These are phyloP conservation scores for Latheticus oryzae DNA, from an alignment of 2,888 invertebrate genomes.

Conservation along the genomic window DNA sequence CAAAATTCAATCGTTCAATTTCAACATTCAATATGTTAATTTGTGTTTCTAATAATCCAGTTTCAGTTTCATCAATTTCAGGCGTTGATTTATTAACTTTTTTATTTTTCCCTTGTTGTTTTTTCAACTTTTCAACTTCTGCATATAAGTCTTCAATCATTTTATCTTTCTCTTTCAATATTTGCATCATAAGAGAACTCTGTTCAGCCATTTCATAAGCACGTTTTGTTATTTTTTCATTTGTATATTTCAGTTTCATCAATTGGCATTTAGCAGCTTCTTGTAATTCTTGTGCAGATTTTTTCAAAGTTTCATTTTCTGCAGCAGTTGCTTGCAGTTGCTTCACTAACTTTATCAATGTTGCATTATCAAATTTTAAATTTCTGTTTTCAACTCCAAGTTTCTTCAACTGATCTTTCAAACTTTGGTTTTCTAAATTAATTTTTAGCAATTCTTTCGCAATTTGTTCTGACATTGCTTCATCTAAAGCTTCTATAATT, in stretches of 20 bases:
- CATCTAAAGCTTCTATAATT: slow-evolving; percentile 4
- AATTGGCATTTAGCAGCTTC: slow-evolving; percentile 59
- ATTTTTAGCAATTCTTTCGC: no score
- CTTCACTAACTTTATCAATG: no score
- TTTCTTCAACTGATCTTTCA: slow-evolving; percentile 48
- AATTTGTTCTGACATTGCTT: neutral
- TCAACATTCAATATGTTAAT: slow-evolving; percentile 24
- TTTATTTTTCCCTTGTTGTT: slow-evolving; percentile 13
- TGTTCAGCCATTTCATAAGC: slow-evolving; percentile 18
- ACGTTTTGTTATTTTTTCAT: no score
- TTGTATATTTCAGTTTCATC: slow-evolving; percentile 49
- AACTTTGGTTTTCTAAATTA: no score
- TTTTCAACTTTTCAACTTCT: no score
- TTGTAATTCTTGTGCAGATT: slow-evolving; percentile 59
- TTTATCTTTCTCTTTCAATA: slow-evolving; percentile 14
- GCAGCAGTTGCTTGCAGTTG: slow-evolving; percentile 28
- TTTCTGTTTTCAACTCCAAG: slow-evolving; percentile 51
- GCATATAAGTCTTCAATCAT: slow-evolving; percentile 2
- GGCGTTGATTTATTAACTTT: slow-evolving; percentile 2
- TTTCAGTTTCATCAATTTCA: slow-evolving; percentile 19
- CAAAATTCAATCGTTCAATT: slow-evolving; percentile 20
- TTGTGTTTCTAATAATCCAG: slow-evolving; percentile 24
- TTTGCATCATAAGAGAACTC: slow-evolving; percentile 1
- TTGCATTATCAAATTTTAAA: slow-evolving; percentile 46
- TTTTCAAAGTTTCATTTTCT: slow-evolving; percentile 60